Evolutionary conservation across 2,888 invertebrate species (phyloP).

Genomic region (Lumbricus terrestris): DNA sequence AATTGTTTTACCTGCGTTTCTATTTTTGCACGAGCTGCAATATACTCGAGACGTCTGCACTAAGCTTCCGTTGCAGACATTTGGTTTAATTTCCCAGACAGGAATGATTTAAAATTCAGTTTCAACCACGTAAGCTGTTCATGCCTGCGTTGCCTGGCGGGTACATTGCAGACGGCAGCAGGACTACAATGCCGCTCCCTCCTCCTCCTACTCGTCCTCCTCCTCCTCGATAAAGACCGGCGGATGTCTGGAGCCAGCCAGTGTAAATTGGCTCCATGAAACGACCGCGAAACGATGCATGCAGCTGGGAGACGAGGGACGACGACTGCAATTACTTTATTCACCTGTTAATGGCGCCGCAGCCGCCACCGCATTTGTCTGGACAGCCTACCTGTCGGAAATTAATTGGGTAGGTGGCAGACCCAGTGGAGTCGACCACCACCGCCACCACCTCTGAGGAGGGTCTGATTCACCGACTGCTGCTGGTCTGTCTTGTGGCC

Average conservation of each 20-base stretch:
- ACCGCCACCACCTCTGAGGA: too few species aligned
- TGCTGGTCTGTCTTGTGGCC: background rate
- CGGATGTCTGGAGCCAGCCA: background rate
- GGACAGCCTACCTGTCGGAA: slow-evolving; percentile 3
- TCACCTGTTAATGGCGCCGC: slow-evolving; percentile 3
- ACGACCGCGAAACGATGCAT: background rate
- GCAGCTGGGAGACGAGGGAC: too few species aligned
- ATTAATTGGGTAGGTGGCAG: background rate
- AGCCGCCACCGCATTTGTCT: background rate
- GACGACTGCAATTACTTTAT: background rate
- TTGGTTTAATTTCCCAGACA: background rate
- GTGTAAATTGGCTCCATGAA: slow-evolving; percentile 3
- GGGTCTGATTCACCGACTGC: background rate
- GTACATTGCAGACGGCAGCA: background rate
- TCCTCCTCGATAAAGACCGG: background rate
- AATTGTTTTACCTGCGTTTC: background rate
- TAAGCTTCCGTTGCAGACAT: background rate
- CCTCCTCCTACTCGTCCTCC: background rate
- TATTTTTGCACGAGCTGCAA: background rate
- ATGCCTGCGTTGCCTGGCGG: background rate
- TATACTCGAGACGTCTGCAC: background rate
- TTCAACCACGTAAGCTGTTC: background rate
- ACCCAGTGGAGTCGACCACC: background rate
- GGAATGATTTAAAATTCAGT: background rate
- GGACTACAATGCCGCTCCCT: background rate